phyloP scores from a whole-genome alignment of 2,113 vertebrate species.

The Rhinopomastus cyanomelas region DNA sequence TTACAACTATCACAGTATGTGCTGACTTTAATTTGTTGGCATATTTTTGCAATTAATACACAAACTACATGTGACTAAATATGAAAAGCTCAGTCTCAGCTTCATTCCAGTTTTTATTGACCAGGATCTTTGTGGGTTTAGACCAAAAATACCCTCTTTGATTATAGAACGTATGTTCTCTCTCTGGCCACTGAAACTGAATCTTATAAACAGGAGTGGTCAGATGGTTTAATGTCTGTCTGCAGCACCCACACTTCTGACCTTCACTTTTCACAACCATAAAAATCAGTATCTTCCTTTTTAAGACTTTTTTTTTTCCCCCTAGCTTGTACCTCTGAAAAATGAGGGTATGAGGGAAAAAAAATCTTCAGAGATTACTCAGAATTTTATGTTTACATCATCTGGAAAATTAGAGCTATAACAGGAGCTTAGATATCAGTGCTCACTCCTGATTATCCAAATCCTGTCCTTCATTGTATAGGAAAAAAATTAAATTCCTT shows the following conservation, averaged over 20 bases:
- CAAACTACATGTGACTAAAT: neutral
- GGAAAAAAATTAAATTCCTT: neutral
- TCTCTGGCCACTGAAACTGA: neutral
- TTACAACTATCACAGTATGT: neutral
- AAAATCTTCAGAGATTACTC: neutral
- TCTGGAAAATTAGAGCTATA: neutral
- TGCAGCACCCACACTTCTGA: neutral
- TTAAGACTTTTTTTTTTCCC: neutral
- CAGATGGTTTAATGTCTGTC: neutral
- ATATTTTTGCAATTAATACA: neutral
- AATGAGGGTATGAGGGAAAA: neutral
- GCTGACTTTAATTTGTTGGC: neutral
- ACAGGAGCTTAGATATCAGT: neutral
- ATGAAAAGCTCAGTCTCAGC: neutral
- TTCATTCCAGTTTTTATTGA: neutral
- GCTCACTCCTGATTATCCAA: neutral
- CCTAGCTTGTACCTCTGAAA: neutral
- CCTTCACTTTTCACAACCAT: neutral
- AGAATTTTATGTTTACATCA: neutral
- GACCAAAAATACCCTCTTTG: neutral
- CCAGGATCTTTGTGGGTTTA: neutral
- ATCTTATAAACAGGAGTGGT: neutral
- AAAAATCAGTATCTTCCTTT: neutral
- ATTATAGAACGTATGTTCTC: neutral
- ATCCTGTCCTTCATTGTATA: neutral